Percentiles rank a stretch among this genome's conserved stretches.
Evolutionary conservation across 2,888 invertebrate genomes (phyloP).

Genomic region (Drosophila tanythrix): DNA sequence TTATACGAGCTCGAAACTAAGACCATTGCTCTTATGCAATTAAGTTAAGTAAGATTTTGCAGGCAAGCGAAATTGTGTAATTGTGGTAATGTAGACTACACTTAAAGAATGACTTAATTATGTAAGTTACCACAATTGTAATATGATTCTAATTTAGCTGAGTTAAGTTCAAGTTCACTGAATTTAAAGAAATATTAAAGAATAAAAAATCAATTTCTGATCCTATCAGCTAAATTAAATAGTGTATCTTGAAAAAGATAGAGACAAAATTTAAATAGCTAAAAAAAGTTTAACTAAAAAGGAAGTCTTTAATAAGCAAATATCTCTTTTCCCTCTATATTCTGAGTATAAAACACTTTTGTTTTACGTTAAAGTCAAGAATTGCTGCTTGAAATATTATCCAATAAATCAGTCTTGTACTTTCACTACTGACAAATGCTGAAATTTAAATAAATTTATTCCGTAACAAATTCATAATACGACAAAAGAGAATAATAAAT

Average conservation of each 20-base stretch:
- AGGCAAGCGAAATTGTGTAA: background rate
- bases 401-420: background rate
- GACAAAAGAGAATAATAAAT: conserved; percentile 24
- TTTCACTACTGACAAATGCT: background rate
- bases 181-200: background rate
- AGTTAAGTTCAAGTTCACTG: background rate
- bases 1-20: background rate
- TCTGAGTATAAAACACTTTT: no score
- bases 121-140: background rate
- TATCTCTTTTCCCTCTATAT: background rate
- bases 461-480: conserved; percentile 1
- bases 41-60: conserved; percentile 6
- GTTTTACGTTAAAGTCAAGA: background rate
- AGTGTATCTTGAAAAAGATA: background rate
- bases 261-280: background rate
- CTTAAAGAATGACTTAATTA: background rate
- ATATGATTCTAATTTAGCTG: background rate
- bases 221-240: background rate
- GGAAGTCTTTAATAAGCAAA: background rate
- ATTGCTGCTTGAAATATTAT: background rate
- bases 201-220: background rate
- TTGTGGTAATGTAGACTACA: background rate
- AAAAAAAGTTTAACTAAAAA: no score
- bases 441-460: background rate
- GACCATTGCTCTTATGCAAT: conserved; percentile 6